phyloP scores from a whole-genome alignment of 2,113 vertebrate species.

The Orycteropus afer region DNA sequence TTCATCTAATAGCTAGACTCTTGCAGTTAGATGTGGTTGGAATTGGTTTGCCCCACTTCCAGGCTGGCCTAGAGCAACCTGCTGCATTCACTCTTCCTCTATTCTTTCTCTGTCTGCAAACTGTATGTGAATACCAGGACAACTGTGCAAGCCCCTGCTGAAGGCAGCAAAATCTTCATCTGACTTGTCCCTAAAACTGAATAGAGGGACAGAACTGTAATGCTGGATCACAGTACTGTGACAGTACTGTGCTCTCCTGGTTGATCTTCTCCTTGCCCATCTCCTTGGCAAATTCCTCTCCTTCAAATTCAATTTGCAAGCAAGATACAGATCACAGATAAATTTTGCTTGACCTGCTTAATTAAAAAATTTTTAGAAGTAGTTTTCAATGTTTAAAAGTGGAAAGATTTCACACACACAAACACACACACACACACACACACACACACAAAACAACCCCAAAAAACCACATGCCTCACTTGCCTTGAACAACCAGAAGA shows the following conservation, averaged over 20 bases:
- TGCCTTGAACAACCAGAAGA: no score
- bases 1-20: not conserved
- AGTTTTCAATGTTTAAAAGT: not conserved
- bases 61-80: not conserved
- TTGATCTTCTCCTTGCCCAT: not conserved
- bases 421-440: no score
- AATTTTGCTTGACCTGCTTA: not conserved
- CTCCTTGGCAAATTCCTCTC: not conserved
- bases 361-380: not conserved
- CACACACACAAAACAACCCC: no score
- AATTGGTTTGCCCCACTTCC: not conserved
- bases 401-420: not conserved
- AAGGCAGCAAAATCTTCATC: not conserved
- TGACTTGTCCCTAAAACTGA: not conserved
- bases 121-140: not conserved
- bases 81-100: not conserved
- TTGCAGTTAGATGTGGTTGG: not conserved
- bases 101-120: not conserved
- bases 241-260: not conserved
- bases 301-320: not conserved
- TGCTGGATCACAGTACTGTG: accelerated
- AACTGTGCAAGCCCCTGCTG: not conserved
- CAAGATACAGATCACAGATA: not conserved
- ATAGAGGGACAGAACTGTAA: not conserved
- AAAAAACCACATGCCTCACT: not conserved